Base-by-base conservation (phyloP, 2,888 invertebrate genomes). In the Phymatocera aterrima region DNA sequence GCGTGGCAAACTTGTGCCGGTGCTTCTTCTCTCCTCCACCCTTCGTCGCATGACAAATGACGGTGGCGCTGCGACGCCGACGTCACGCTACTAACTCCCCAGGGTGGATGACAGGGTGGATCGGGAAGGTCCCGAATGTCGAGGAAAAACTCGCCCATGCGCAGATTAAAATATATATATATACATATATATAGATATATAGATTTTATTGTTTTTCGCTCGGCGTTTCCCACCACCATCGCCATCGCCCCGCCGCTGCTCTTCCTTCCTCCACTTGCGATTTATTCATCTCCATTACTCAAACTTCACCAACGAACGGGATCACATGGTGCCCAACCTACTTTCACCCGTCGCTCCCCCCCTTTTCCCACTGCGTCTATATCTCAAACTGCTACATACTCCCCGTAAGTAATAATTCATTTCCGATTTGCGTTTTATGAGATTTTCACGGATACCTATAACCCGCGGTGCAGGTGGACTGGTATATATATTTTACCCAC, bases 161-260 rank as follows among this genome's bases (percentile, higher is more conserved):
- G 84, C 82, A 83, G 86, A 88, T 89, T 89, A 88, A 88, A 88
- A 88, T 89, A 89, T 72, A 43, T n/a, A n/a, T n/a, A n/a, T n/a
- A n/a, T n/a, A n/a, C n/a, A n/a, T n/a, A n/a, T n/a, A n/a, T n/a
- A n/a, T n/a, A n/a, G n/a, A n/a, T n/a, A n/a, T 68, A 68, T 88
- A 88, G 87, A 87, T 87, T 89, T 89, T 87, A 89, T 89, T 88
- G 89, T 88, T 88, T 88, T 85, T 83, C 84, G 83, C 82, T 81
- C 81, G 83, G 21, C 81, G 83, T 80, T 82, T 79, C 80, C 79
- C 34, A 74, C 80, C 82, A n/a, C n/a, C n/a, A n/a, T n/a, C n/a
- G n/a, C n/a, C n/a, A n/a, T n/a, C n/a, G n/a, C n/a, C n/a, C n/a
- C n/a, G n/a, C n/a, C n/a, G n/a, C n/a, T 84, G 81, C 82, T 83